Evolutionary conservation across 2,113 vertebrate species (phyloP).

Genomic region (Campylomormyrus numenius): DNA sequence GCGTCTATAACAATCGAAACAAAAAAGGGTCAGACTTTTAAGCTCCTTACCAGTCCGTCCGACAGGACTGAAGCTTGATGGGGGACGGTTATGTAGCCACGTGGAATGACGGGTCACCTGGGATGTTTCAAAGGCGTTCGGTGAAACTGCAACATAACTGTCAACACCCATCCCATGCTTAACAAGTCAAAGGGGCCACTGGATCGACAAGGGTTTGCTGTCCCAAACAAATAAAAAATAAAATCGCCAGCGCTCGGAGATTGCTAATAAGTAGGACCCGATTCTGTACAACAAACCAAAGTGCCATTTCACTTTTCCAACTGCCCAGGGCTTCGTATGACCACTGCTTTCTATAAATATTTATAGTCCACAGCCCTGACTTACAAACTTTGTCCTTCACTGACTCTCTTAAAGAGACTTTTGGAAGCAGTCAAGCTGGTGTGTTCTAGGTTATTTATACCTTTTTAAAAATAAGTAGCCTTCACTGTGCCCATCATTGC

Average conservation of each 20-base stretch:
- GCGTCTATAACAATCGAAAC: not conserved
- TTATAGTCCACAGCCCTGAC: not conserved
- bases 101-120: not conserved
- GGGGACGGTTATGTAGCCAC: not conserved
- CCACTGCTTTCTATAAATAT: conserved; percentile 4
- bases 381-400: conserved; percentile 1
- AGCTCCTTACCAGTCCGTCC: not conserved
- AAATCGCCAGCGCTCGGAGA: not conserved
- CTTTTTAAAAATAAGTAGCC: not conserved
- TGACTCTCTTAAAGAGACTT: conserved; percentile 5
- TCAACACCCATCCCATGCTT: not conserved
- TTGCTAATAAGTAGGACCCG: not conserved
- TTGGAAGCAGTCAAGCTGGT: not conserved
- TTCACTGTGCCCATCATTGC: not conserved
- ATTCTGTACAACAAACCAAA: not conserved
- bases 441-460: not conserved
- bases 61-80: not conserved
- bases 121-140: not conserved
- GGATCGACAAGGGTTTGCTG: not conserved
- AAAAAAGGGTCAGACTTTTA: not conserved
- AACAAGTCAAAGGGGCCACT: not conserved
- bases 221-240: not conserved
- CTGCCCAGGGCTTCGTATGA: not conserved
- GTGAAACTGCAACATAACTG: not conserved
- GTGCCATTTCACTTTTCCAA: not conserved